Evolutionary conservation across 1,140 invertebrate species (phyloP).

Genomic region (Orussus abietinus): DNA sequence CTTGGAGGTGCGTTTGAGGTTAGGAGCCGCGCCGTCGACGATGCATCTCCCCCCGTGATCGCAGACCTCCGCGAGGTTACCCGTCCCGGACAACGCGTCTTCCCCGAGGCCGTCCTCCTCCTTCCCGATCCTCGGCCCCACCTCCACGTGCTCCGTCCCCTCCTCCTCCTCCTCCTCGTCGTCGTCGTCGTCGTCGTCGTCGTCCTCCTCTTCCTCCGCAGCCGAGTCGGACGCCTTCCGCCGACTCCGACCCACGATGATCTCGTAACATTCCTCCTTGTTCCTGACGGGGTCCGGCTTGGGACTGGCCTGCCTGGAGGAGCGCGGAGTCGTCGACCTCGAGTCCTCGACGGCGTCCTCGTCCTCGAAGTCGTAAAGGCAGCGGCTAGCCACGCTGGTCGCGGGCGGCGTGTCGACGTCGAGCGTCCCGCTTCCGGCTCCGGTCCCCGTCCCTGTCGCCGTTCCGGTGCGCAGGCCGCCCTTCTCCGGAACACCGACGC

Average conservation of each 20-base stretch:
- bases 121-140: slow-evolving; percentile 22
- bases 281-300: slow-evolving; percentile 20
- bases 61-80: neutral
- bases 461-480: too few relatives aligned
- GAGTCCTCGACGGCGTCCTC: slow-evolving; percentile 33
- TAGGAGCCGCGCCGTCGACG: slow-evolving; percentile 15
- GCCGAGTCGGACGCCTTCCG: slow-evolving; percentile 6
- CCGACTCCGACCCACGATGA: slow-evolving; percentile 20
- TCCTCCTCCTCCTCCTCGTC: too few relatives aligned
- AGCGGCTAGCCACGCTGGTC: slow-evolving; percentile 13
- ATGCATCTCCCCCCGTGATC: neutral
- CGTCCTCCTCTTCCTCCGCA: slow-evolving; percentile 14
- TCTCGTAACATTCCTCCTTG: slow-evolving; percentile 37
- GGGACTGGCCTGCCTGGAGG: slow-evolving; percentile 27
- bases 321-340: slow-evolving; percentile 26
- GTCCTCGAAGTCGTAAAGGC: slow-evolving; percentile 41
- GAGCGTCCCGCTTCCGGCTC: slow-evolving; percentile 7
- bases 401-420: neutral
- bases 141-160: slow-evolving; percentile 16
- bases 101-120: too few relatives aligned
- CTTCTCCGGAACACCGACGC: slow-evolving; percentile 7
- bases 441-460: too few relatives aligned
- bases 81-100: too few relatives aligned
- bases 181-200: too few relatives aligned
- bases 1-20: slow-evolving; percentile 40